Percentiles rank a stretch among this genome's conserved stretches.
These are phyloP conservation scores for Dipodomys stephensi DNA, from an alignment of 2,113 vertebrate species.

Conservation along the genomic window DNA sequence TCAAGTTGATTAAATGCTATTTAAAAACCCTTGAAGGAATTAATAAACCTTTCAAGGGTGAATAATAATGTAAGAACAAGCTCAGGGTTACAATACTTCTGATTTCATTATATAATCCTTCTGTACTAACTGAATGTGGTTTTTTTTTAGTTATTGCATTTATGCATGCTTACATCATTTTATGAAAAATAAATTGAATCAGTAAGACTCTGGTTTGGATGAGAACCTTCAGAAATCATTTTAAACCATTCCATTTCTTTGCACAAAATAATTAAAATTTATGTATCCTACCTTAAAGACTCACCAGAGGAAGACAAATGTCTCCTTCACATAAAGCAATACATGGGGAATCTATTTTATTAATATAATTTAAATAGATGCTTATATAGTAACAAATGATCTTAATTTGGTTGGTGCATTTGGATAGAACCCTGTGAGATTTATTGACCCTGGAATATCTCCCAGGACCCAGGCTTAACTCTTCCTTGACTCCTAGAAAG, in stretches of 20 bases:
- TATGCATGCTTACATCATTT: background rate
- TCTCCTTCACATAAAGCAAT: conserved; percentile 11
- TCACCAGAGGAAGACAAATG: background rate
- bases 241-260: background rate
- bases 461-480: background rate
- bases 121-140: background rate
- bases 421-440: background rate
- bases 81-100: background rate
- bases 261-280: background rate
- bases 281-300: background rate
- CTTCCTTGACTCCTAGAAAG: background rate
- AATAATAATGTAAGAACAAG: background rate
- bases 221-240: background rate
- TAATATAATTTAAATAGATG: conserved; percentile 28
- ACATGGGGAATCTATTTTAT: background rate
- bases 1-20: background rate
- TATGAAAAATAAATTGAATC: background rate
- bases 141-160: background rate
- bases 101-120: background rate
- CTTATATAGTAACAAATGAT: background rate
- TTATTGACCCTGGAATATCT: background rate
- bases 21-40: conserved; percentile 10
- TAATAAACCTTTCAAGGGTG: conserved; percentile 8
- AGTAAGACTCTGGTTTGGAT: background rate
- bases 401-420: background rate